Evolutionary conservation across 2,113 vertebrate genomes (phyloP).

Genomic region (Thamnaconus septentrionalis): DNA sequence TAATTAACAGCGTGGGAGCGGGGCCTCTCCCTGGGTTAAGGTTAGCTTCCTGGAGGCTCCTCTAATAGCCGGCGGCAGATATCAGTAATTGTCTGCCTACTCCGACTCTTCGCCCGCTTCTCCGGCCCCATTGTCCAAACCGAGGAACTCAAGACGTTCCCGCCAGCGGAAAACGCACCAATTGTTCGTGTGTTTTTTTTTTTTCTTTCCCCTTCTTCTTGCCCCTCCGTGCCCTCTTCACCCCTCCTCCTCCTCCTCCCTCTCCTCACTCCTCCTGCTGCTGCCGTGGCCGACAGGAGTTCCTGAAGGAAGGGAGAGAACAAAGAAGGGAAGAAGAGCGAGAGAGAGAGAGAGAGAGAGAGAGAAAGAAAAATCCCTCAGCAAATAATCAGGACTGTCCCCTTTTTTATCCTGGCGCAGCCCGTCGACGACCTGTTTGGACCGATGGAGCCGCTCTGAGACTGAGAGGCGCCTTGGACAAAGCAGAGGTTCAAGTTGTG

Average conservation of each 20-base stretch:
- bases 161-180: too few relatives aligned
- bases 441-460: neutral
- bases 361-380: neutral
- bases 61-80: conserved; percentile 66
- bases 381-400: conserved; percentile 22
- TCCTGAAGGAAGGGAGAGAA: too few relatives aligned
- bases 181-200: too few relatives aligned
- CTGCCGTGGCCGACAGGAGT: too few relatives aligned
- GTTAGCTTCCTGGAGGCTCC: neutral
- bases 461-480: conserved; percentile 20
- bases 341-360: conserved; percentile 11
- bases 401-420: conserved; percentile 37
- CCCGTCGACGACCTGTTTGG: conserved; percentile 28
- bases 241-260: too few relatives aligned
- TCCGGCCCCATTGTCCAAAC: conserved; percentile 48
- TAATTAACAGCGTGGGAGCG: conserved; percentile 68
- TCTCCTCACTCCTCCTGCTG: too few relatives aligned
- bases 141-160: conserved; percentile 33
- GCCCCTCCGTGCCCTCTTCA: too few relatives aligned
- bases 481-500: conserved; percentile 37
- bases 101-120: conserved; percentile 36
- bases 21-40: conserved; percentile 38
- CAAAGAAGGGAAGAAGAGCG: too few relatives aligned
- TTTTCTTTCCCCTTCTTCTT: too few relatives aligned
- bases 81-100: conserved; percentile 67